Evolutionary conservation across 2,797 vertebrate genomes (phyloP), one percentile per base, ranked within the genome.

Genomic region (Muscicapa striata): DNA sequence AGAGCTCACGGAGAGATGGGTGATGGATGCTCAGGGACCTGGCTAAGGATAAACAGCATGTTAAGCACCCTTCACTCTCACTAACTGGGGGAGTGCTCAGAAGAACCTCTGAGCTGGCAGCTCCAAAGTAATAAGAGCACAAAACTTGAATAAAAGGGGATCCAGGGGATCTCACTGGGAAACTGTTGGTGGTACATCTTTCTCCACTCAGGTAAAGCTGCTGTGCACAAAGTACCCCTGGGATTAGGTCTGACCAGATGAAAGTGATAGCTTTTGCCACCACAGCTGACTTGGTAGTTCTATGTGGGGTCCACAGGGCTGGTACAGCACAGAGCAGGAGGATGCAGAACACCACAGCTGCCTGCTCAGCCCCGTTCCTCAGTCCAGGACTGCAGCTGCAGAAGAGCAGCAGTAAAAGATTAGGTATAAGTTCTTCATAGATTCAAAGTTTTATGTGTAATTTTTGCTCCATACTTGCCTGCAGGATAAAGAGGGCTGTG

Each of bases 291-390:
- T 2, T 2, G 10, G 64, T 23, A 48, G 41, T 12, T 68, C 41
- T 1, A 0, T 0, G 0, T 17, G 40, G 22, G 34, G 9, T n/a
- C 51, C 2, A 13, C 22, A 23, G 0, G 7, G 43, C 0, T 1
- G 1, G 24, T 7, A 46, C 26, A 36, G 41, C 29, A 5, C 3
- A 23, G 48, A 27, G 21, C 67, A 85, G 78, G 18, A 36, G 45
- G 49, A n/a, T 21, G 46, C 34, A 72, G 41, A 38, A 12, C 23
- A 24, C 17, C 36, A 23, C 23, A 40, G 40, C 57, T 73, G 55
- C 32, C 51, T 52, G 27, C 9, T 43, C 30, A 27, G 40, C 18
- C 27, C 17, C 76, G 32, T 59, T 43, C 15, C 19, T 55, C 51
- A 61, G 62, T 38, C 41, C 0, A 2, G 41, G 49, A 67, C 20